phyloP scores from a whole-genome alignment of 2,888 invertebrate genomes.

The Ophraella communa region DNA sequence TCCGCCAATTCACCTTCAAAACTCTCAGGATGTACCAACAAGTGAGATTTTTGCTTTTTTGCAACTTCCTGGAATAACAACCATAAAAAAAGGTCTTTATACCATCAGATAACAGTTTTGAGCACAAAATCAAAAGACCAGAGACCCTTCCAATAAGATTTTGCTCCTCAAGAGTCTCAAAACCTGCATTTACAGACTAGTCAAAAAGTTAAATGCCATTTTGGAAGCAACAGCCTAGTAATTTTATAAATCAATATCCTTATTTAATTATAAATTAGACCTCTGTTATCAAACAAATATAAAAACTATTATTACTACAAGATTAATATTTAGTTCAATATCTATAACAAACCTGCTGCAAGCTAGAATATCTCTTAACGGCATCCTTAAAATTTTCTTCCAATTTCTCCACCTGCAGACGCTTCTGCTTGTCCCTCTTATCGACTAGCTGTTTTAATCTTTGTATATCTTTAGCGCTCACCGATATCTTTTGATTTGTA shows the following conservation, averaged over 20 bases:
- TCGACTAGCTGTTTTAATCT: constrained; percentile 74
- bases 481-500: constrained; percentile 76
- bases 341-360: constrained; percentile 76
- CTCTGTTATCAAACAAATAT: too few relatives aligned
- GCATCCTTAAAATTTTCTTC: constrained; percentile 83
- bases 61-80: constrained; percentile 64
- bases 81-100: constrained; percentile 17
- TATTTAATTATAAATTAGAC: too few relatives aligned
- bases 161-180: too few relatives aligned
- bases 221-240: too few relatives aligned
- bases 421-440: constrained; percentile 78
- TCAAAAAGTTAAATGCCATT: too few relatives aligned
- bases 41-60: constrained; percentile 71
- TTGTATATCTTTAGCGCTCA: constrained; percentile 76
- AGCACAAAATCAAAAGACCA: too few relatives aligned
- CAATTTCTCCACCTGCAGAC: constrained; percentile 82
- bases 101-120: too few relatives aligned
- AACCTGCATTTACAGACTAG: too few relatives aligned
- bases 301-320: too few relatives aligned
- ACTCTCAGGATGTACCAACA: constrained; percentile 53
- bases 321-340: too few relatives aligned
- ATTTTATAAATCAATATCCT: too few relatives aligned
- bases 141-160: too few relatives aligned
- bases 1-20: constrained; percentile 51
- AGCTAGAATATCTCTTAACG: constrained; percentile 70